These are phyloP conservation scores for Coleophora flavipennella DNA, from an alignment of 2,888 invertebrate genomes.

Conservation along the genomic window DNA sequence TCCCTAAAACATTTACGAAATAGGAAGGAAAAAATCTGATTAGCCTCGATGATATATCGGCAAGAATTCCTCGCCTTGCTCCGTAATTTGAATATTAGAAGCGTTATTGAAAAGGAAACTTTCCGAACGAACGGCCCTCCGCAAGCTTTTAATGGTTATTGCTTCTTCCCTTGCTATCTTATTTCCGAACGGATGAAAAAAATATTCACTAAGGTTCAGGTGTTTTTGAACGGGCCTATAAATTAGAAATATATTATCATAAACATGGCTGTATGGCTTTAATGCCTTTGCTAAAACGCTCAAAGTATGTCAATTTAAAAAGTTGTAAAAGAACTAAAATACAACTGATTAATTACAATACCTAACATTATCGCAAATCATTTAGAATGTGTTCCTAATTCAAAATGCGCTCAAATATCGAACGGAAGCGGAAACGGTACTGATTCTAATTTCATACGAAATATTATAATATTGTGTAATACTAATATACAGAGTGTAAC, in stretches of 20 bases:
- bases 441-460: constrained; percentile 70
- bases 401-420: constrained; percentile 57
- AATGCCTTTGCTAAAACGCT: too few relatives aligned
- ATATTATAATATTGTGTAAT: constrained; percentile 49
- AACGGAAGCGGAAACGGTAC: constrained; percentile 71
- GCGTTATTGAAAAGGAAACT: constrained; percentile 72
- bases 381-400: constrained; percentile 61
- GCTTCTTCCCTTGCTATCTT: constrained; percentile 45
- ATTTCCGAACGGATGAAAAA: constrained; percentile 29
- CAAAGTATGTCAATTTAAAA: too few relatives aligned
- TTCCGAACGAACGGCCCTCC: constrained; percentile 53
- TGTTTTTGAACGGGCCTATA: constrained; percentile 20
- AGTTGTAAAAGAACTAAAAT: too few relatives aligned
- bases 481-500: too few relatives aligned
- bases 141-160: constrained; percentile 68
- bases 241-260: not conserved
- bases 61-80: constrained; percentile 57
- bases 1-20: constrained; percentile 48
- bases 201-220: constrained; percentile 32
- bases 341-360: too few relatives aligned
- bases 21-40: constrained; percentile 57
- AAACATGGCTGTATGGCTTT: not conserved
- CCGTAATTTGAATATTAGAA: constrained; percentile 71
- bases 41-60: constrained; percentile 67
- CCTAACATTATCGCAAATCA: too few relatives aligned